These are phyloP conservation scores for Podocnemis expansa DNA, from an alignment of 2,113 vertebrate species.

Conservation along the genomic window DNA sequence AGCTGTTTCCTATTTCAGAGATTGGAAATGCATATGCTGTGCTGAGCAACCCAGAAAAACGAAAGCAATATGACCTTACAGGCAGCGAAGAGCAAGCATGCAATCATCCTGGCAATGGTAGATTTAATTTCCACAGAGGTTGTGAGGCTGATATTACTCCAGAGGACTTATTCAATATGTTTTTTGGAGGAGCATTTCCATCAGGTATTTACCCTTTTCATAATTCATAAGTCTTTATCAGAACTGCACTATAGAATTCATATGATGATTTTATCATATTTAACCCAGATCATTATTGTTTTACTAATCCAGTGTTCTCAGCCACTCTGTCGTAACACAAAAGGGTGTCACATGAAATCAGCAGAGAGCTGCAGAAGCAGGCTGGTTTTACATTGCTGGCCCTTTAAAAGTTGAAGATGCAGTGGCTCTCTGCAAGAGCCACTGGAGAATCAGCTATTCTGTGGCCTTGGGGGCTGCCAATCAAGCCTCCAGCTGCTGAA, in stretches of 20 bases:
- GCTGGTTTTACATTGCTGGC: too few species aligned
- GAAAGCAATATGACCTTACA: slow-evolving; percentile 93
- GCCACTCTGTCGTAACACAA: too few species aligned
- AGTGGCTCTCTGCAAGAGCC: too few species aligned
- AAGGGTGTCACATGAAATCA: too few species aligned
- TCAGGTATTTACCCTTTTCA: slow-evolving; percentile 79
- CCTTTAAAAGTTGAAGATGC: too few species aligned
- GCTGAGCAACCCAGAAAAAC: slow-evolving; percentile 93
- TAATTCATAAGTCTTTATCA: not conserved
- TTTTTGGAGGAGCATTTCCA: slow-evolving; percentile 95
- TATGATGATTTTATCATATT: not conserved
- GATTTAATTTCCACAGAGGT: slow-evolving; percentile 94
- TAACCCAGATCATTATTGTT: fast-evolving
- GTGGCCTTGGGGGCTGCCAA: too few species aligned
- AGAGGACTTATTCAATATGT: slow-evolving; percentile 98
- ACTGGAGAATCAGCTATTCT: too few species aligned
- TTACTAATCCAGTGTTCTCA: too few species aligned
- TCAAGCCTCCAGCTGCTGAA: too few species aligned
- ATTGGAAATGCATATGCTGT: slow-evolving; percentile 96
- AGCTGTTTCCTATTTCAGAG: slow-evolving; percentile 79
- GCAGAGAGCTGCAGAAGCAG: too few species aligned
- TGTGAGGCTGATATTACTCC: slow-evolving; percentile 97
- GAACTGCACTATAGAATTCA: not conserved
- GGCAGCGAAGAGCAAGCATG: slow-evolving; percentile 89
- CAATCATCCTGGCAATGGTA: slow-evolving; percentile 83